Evolutionary conservation across 2,797 vertebrate species (phyloP), one percentile per base, ranked within the genome.

Genomic region (Tenualosa thibaudeaui): DNA sequence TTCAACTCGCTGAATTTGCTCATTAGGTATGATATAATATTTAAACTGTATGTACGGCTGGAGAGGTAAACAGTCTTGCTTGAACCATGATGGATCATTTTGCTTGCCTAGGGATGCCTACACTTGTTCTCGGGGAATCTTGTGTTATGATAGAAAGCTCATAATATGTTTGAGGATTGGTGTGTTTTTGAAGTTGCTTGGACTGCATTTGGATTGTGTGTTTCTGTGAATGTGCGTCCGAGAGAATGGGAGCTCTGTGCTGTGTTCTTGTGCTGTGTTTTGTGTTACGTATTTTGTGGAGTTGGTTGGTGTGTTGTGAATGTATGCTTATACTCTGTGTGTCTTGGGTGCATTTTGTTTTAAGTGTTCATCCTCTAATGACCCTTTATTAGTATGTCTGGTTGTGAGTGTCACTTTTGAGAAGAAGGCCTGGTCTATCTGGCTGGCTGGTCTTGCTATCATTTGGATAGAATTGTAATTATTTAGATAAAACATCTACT

Each of bases 331-430:
- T 75, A 40, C 68, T 75, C 17, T 46, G 71, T 31, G 31, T 43
- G 71, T 78, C 8, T 78, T 78, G 15, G 71, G 71, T 78, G 71
- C 15, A 65, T 60, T 83, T 58, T 26, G 60, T 83, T 22, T 49
- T 83, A 43, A 58, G 43, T 43, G 53, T 83, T 43, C 40, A 83
- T 50, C n/a, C 6, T 43, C 37, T 81, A 49, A 19, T 49, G 65
- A 24, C 13, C 9, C 53, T 24, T 37, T 22, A 9, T 58, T 81
- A 53, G 46, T 43, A 31, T 81, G 53, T 43, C 31, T 78, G 68
- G 15, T 12, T 75, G 62, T 37, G 7, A 37, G 24, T 68, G 62
- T 75, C 65, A 71, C 68, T 75, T 75, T 7, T 37, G 50, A 46
- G 15, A 43, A 46, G 37, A 75, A 43, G 15, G 15, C 65, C 37